A percentile compares a stretch with the other conserved stretches of the same genome.
Evolutionary conservation across 2,888 invertebrate species (phyloP).

Genomic region (Cloeon dipterum): DNA sequence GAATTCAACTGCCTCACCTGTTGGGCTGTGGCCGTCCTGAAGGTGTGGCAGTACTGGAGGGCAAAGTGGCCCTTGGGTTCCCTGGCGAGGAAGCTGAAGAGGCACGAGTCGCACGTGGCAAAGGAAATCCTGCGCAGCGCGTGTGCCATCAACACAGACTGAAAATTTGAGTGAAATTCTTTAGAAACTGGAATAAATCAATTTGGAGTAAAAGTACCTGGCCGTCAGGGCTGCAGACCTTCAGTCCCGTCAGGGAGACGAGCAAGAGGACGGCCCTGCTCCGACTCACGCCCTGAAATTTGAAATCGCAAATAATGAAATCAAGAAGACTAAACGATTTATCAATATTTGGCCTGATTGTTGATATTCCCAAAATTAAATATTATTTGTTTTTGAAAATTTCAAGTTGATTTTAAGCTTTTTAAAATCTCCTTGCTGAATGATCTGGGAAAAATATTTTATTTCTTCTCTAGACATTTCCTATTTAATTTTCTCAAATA

Average conservation of each 20-base stretch:
- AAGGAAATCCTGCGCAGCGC: slow-evolving; percentile 63
- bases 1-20: too few species aligned
- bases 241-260: slow-evolving; percentile 53
- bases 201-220: slow-evolving; percentile 31
- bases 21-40: slow-evolving; percentile 47
- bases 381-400: too few species aligned
- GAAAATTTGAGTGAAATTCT: slow-evolving; percentile 14
- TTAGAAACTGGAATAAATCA: background rate
- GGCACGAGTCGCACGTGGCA: slow-evolving; percentile 62
- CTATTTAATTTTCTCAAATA: too few species aligned
- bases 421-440: too few species aligned
- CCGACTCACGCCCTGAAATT: slow-evolving; percentile 35
- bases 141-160: slow-evolving; percentile 67
- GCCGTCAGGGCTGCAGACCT: slow-evolving; percentile 63
- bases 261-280: slow-evolving; percentile 48
- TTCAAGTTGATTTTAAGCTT: too few species aligned
- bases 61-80: slow-evolving; percentile 42
- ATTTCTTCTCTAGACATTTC: too few species aligned
- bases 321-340: too few species aligned
- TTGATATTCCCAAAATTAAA: too few species aligned
- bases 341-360: too few species aligned
- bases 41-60: slow-evolving; percentile 61
- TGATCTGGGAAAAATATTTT: too few species aligned
- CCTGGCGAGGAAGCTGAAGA: slow-evolving; percentile 58
- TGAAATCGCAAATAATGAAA: slow-evolving; percentile 9